phyloP scores from a whole-genome alignment of 1,140 invertebrate genomes.

The Littorina saxatilis region DNA sequence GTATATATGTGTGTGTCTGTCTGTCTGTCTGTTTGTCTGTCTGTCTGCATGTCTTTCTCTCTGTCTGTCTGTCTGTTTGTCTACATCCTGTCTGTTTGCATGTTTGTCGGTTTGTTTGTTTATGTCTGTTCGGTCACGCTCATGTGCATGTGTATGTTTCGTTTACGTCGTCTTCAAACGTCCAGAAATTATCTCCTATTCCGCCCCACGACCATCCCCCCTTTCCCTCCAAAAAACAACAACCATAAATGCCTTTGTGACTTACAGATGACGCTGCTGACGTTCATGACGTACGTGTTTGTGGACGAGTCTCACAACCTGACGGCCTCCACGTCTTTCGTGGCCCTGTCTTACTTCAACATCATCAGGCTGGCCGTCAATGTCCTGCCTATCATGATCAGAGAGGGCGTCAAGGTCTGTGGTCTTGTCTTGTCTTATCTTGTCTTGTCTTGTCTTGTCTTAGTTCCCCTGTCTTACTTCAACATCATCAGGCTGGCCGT shows the following conservation, averaged over 20 bases:
- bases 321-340: conserved; percentile 91
- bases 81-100: too few species aligned
- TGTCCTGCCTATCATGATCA: conserved; percentile 78
- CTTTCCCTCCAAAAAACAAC: too few species aligned
- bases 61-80: too few species aligned
- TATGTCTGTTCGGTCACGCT: too few species aligned
- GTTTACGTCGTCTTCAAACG: too few species aligned
- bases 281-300: conserved; percentile 39
- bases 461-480: conserved; percentile 96
- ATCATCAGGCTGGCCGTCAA: conserved; percentile 92
- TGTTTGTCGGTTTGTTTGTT: too few species aligned
- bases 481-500: conserved; percentile 96
- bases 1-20: too few species aligned
- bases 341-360: conserved; percentile 97
- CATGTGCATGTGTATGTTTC: too few species aligned
- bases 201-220: not conserved
- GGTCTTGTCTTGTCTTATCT: too few species aligned
- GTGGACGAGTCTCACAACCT: conserved; percentile 70
- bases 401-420: conserved; percentile 73
- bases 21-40: too few species aligned
- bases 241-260: conserved; percentile 58
- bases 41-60: too few species aligned
- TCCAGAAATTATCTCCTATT: not conserved
- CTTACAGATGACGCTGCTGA: conserved; percentile 79
- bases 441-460: conserved; percentile 76